Conservation (phyloP, 2,888 invertebrate genomes). For the Epiblema foenella region DNA sequence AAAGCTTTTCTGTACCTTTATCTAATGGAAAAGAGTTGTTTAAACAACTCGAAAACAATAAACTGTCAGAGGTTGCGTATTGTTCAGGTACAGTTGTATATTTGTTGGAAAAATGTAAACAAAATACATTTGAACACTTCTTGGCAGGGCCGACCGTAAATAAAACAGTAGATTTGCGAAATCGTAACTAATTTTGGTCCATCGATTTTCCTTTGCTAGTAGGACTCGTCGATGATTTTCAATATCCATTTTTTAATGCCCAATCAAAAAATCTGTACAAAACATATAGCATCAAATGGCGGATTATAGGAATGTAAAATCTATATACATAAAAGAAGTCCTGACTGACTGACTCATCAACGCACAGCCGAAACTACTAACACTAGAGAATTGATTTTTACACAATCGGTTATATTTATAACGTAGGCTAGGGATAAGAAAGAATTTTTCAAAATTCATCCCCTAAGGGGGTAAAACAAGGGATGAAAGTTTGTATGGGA, state of each 20-base stretch:
- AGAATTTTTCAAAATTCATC: no score
- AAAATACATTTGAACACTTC: conserved; percentile 13
- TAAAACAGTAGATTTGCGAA: neutral
- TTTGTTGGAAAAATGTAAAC: conserved; percentile 24
- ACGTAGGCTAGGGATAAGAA: no score
- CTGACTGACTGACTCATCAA: no score
- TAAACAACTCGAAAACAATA: conserved; percentile 42
- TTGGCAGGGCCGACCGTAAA: neutral
- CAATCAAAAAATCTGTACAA: neutral
- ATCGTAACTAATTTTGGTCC: neutral
- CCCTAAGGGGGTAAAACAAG: no score
- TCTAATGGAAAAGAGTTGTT: conserved; percentile 46
- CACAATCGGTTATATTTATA: no score
- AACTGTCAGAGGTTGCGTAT: conserved; percentile 31
- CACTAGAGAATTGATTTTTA: no score
- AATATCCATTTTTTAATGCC: neutral
- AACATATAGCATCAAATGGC: no score
- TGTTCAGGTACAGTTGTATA: conserved; percentile 27
- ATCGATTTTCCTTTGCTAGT: neutral
- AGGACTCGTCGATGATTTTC: neutral
- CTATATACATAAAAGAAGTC: no score
- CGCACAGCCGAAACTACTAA: no score
- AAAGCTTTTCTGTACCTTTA: conserved; percentile 41
- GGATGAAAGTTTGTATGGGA: no score
- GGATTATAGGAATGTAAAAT: no score